Percentiles rank a stretch among this genome's conserved stretches.
Evolutionary conservation across 2,113 vertebrate genomes (phyloP).

Genomic region (Hyla sarda): DNA sequence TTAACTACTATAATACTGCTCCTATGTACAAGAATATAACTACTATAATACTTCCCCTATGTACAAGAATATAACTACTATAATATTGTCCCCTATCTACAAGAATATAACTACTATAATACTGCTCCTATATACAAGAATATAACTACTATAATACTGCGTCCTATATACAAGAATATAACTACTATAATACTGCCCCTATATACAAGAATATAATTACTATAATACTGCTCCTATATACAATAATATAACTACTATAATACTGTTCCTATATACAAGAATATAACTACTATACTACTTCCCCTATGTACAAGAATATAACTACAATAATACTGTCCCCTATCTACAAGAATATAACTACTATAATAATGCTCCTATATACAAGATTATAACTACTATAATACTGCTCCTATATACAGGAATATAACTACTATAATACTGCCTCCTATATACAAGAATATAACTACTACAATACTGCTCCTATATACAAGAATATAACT

Average conservation of each 20-base stretch:
- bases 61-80: not conserved
- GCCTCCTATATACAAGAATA: not conserved
- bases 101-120: not conserved
- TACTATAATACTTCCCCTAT: not conserved
- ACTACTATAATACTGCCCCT: not conserved
- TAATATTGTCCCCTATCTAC: not conserved
- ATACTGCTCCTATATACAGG: not conserved
- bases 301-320: constrained; percentile 1
- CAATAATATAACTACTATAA: constrained; percentile 12
- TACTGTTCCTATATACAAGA: constrained; percentile 1
- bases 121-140: not conserved
- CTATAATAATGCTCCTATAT: constrained; percentile 1
- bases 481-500: not conserved
- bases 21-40: not conserved
- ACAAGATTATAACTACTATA: constrained; percentile 14
- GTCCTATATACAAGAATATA: not conserved
- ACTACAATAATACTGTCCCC: not conserved
- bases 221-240: not conserved
- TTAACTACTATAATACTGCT: not conserved
- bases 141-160: constrained; percentile 23
- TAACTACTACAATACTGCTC: not conserved
- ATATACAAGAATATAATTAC: constrained; percentile 16
- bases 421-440: constrained; percentile 24
- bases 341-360: constrained; percentile 12
- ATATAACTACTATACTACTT: constrained; percentile 12